A percentile compares a stretch with the other conserved stretches of the same genome.
Conservation (phyloP, 2,113 vertebrate species). For the Enhydra lutris region DNA sequence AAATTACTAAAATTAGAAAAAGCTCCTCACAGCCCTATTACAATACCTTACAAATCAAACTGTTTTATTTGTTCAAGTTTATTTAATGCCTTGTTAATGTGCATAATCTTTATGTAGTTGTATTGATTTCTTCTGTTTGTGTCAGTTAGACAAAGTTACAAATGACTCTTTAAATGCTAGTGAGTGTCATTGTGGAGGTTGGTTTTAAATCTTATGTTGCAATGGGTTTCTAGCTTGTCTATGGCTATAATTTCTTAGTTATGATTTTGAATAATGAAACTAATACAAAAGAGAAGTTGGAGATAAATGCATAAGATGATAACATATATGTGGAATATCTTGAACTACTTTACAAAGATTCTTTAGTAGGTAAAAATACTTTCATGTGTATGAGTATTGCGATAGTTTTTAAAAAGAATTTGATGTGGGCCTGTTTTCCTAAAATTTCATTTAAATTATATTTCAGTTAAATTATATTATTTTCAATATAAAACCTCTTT, state of each 20-base stretch:
- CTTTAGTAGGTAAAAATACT: background rate
- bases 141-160: background rate
- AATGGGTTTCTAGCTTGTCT: background rate
- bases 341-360: background rate
- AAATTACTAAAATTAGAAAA: background rate
- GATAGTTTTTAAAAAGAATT: background rate
- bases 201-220: background rate
- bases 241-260: background rate
- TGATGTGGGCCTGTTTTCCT: background rate
- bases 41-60: background rate
- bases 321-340: background rate
- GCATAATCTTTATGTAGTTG: background rate
- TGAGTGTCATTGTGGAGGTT: background rate
- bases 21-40: background rate
- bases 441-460: background rate
- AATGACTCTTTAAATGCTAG: background rate
- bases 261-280: conserved; percentile 30
- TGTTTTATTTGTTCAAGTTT: background rate
- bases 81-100: background rate
- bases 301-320: background rate
- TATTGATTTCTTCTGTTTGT: background rate
- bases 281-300: background rate
- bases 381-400: background rate
- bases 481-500: background rate
- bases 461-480: conserved; percentile 23